Evolutionary conservation across 2,888 invertebrate genomes (phyloP).

Genomic region (Lasioglossum marginatum): DNA sequence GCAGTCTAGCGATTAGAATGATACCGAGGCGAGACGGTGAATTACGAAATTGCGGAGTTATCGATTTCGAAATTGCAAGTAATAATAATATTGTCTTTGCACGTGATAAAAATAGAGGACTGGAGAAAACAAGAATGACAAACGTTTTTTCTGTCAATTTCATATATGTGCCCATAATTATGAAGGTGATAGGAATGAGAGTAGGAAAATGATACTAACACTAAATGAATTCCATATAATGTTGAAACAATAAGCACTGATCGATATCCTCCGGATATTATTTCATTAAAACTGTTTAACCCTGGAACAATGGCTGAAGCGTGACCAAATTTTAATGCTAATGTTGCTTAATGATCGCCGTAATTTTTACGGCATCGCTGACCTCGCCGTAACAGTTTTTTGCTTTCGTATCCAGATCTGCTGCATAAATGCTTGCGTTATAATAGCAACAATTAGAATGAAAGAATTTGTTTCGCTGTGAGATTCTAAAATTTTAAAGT

Average conservation of each 20-base stretch:
- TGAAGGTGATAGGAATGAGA: too few relatives aligned
- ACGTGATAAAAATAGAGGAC: background rate
- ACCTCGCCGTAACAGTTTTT: background rate
- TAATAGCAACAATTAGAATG: background rate
- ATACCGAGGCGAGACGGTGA: background rate
- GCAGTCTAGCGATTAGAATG: background rate
- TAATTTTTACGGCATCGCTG: background rate
- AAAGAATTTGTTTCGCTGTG: background rate
- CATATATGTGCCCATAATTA: too few relatives aligned
- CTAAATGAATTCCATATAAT: too few relatives aligned
- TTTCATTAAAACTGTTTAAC: background rate
- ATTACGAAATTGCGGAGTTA: background rate
- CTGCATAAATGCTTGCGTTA: background rate
- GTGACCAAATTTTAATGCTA: background rate
- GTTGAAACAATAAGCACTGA: background rate
- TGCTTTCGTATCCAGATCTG: background rate
- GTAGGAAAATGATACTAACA: too few relatives aligned
- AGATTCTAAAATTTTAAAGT: background rate
- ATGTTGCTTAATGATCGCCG: background rate
- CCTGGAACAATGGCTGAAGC: background rate
- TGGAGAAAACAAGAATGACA: background rate
- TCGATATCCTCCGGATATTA: background rate
- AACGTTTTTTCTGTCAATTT: background rate
- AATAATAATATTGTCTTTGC: background rate
- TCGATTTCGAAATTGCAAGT: background rate